Base-by-base conservation (phyloP, 2,797 vertebrate genomes). In the Eleutherodactylus coqui region DNA sequence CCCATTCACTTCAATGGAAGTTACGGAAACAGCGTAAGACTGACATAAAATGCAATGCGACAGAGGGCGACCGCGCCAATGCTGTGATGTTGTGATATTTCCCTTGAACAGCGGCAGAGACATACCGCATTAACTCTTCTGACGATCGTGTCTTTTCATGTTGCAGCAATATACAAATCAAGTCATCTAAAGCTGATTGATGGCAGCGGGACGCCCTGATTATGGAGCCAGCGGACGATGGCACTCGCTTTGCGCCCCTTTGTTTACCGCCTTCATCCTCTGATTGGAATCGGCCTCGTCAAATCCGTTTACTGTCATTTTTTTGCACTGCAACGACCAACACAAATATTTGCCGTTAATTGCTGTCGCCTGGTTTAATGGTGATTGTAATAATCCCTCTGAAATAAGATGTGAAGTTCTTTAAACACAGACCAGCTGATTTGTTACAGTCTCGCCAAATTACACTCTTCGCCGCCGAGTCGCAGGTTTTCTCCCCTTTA, bases 391-490 rank as follows among this genome's bases (percentile, higher is more conserved):
- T 49, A 88, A 88, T 62, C 69, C 47, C 72, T 77, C 55, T 72
- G 80, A 89, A 88, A 82, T 45, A 49, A 88, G 78, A 47, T 55
- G 81, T 81, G 76, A 75, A 34, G 75, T 45, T 6, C 36, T 67
- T 1, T 45, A 17, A 41, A 76, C 82, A 41, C 51, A 27, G 51
- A 85, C 75, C n/a, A 58, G 19, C 13, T 13, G 45, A 58, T 62
- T 88, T 79, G 45, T 82, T 78, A 60, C 69, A 85, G 89, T 75
- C 80, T 32, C 27, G n/a, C 64, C 51, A 62, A 79, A 87, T 83
- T 72, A 84, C 60, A 75, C 73, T 60, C 51, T 70, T n/a, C 58
- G 75, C 62, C 5, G 70, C 64, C 60, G 47, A 64, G 49, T 79
- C 73, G 75, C n/a, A 64, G 64, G 51, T 80, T 84, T 78, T 62